These are phyloP conservation scores for Gambusia holbrooki DNA, from an alignment of 2,113 vertebrate species.

Conservation along the genomic window DNA sequence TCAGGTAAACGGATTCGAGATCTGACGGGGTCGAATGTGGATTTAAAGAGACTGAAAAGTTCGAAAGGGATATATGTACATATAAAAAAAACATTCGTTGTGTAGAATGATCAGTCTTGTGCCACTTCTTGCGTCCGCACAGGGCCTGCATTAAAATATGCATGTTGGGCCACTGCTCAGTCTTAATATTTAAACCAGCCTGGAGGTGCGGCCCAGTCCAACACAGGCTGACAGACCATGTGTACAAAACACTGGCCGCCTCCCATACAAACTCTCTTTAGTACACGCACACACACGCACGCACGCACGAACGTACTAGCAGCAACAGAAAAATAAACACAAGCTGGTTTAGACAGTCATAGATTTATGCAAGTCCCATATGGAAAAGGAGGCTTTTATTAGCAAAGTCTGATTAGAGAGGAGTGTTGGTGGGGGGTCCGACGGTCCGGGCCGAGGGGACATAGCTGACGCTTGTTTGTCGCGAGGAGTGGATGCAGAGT, in stretches of 20 bases:
- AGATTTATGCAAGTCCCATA: conserved; percentile 52
- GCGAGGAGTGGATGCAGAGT: conserved; percentile 19
- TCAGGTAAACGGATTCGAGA: conserved; percentile 3
- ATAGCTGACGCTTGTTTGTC: conserved; percentile 34
- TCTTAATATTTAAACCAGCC: conserved; percentile 82
- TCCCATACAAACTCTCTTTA: conserved; percentile 46
- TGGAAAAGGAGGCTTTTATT: conserved; percentile 59
- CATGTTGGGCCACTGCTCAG: conserved; percentile 66
- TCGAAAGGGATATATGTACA: too few species aligned
- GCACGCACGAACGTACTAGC: neutral
- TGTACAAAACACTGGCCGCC: conserved; percentile 63
- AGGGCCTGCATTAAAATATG: conserved; percentile 74
- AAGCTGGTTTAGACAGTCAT: conserved; percentile 55
- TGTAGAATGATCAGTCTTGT: conserved; percentile 19
- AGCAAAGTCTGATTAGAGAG: conserved; percentile 23
- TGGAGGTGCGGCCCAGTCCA: conserved; percentile 70
- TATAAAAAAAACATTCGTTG: conserved; percentile 22
- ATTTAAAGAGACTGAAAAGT: neutral
- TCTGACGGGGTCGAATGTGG: neutral
- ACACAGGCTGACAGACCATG: conserved; percentile 61
- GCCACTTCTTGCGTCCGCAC: conserved; percentile 48
- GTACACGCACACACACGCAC: neutral
- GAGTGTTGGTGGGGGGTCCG: neutral
- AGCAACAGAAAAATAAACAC: conserved; percentile 56
- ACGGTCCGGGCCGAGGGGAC: conserved; percentile 23